These are phyloP conservation scores for Sinella curviseta DNA, from an alignment of 1,140 invertebrate genomes.

Conservation along the genomic window DNA sequence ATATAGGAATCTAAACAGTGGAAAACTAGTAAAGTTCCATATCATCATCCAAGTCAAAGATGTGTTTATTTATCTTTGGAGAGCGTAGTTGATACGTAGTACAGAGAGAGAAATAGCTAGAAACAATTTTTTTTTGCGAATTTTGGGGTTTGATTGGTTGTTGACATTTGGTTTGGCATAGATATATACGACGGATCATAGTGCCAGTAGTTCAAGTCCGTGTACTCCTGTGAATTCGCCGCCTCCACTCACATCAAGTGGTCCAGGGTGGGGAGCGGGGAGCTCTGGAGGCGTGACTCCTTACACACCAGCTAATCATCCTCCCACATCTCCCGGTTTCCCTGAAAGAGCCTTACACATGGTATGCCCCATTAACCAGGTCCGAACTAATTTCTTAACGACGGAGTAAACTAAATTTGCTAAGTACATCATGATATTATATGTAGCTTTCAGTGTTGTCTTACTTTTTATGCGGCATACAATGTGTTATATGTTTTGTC, in stretches of 20 bases:
- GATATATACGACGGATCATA: slow-evolving; percentile 86
- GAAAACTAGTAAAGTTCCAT: background rate
- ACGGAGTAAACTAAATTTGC: background rate
- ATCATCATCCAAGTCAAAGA: background rate
- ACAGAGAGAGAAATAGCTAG: slow-evolving; percentile 9
- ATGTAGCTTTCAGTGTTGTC: background rate
- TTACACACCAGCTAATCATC: slow-evolving; percentile 56
- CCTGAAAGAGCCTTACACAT: slow-evolving; percentile 50
- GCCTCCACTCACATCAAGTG: slow-evolving; percentile 66
- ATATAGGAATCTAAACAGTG: background rate
- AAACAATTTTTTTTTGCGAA: slow-evolving; percentile 28
- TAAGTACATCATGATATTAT: background rate
- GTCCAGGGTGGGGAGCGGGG: slow-evolving; percentile 45
- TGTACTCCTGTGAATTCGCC: slow-evolving; percentile 83
- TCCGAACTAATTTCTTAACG: slow-evolving; percentile 37
- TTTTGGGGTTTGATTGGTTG: slow-evolving; percentile 38
- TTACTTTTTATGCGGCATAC: background rate
- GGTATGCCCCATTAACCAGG: slow-evolving; percentile 49
- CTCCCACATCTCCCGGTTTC: slow-evolving; percentile 55
- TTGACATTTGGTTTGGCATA: slow-evolving; percentile 55
- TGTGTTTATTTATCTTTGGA: slow-evolving; percentile 24
- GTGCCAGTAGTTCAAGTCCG: slow-evolving; percentile 85
- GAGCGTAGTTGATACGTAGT: too few species aligned
- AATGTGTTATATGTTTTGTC: too few species aligned
- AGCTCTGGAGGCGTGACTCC: slow-evolving; percentile 42